A percentile compares a stretch with the other conserved stretches of the same genome.
phyloP scores from a whole-genome alignment of 1,140 invertebrate species.

The Drosophila nebulosa region DNA sequence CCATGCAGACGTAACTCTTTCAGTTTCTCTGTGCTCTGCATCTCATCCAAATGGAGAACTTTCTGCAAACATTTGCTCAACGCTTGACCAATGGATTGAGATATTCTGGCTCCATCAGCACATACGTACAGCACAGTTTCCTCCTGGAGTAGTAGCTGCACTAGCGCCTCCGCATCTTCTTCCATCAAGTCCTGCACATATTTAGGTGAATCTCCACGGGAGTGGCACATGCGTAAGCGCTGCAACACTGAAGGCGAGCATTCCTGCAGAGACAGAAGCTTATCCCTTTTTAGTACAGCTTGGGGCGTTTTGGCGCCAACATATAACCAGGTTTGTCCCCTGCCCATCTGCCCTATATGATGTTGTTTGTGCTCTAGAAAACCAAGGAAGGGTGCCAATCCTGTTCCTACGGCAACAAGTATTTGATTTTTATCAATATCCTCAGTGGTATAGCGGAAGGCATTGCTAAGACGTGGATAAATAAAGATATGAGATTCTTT shows the following conservation, averaged over 20 bases:
- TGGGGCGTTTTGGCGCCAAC: conserved; percentile 88
- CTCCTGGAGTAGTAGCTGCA: conserved; percentile 83
- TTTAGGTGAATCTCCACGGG: conserved; percentile 80
- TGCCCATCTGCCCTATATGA: conserved; percentile 40
- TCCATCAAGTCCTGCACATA: conserved; percentile 86
- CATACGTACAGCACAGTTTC: conserved; percentile 86
- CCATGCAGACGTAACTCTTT: conserved; percentile 81
- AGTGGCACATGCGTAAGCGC: conserved; percentile 85
- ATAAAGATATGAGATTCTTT: conserved; percentile 81
- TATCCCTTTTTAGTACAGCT: conserved; percentile 79
- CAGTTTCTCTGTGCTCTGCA: conserved; percentile 80
- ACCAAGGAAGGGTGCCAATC: conserved; percentile 89
- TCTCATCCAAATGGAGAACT: conserved; percentile 69
- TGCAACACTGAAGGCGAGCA: conserved; percentile 81
- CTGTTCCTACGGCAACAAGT: conserved; percentile 92
- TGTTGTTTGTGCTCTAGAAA: conserved; percentile 84
- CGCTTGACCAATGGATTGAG: conserved; percentile 85
- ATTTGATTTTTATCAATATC: conserved; percentile 85
- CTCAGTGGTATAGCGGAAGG: conserved; percentile 82
- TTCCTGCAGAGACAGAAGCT: conserved; percentile 78
- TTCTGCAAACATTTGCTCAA: conserved; percentile 83
- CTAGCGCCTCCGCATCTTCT: conserved; percentile 82
- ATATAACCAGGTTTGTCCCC: conserved; percentile 85
- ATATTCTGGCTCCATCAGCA: conserved; percentile 89
- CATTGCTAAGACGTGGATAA: conserved; percentile 85